Evolutionary conservation across 2,113 vertebrate species (phyloP).

Genomic region (Dicentrarchus labrax): DNA sequence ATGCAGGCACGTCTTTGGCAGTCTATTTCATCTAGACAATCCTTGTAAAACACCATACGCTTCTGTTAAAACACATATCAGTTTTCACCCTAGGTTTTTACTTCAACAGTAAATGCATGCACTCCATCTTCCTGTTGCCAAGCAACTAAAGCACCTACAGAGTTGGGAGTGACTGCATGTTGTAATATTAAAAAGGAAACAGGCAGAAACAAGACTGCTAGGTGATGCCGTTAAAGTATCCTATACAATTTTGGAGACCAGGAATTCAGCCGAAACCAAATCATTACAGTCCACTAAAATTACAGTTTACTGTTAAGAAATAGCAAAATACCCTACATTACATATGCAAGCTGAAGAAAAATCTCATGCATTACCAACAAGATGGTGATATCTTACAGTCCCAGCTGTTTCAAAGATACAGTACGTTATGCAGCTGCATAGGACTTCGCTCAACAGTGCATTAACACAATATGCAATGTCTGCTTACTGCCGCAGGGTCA

Average conservation of each 20-base stretch:
- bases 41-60: conserved; percentile 30
- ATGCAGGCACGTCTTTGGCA: conserved; percentile 21
- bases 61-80: conserved; percentile 68
- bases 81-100: conserved; percentile 67
- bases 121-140: conserved; percentile 78
- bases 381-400: conserved; percentile 2
- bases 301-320: background rate
- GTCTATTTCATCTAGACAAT: conserved; percentile 53
- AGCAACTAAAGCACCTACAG: conserved; percentile 78
- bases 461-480: conserved; percentile 63
- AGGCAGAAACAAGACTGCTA: conserved; percentile 36
- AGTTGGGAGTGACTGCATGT: conserved; percentile 67
- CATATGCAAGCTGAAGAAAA: background rate
- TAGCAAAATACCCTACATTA: background rate
- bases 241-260: background rate
- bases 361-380: conserved; percentile 17
- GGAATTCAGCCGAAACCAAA: background rate
- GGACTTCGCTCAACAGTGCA: conserved; percentile 43
- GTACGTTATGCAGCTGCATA: conserved; percentile 24
- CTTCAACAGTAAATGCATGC: conserved; percentile 68
- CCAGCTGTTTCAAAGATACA: conserved; percentile 44
- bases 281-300: background rate
- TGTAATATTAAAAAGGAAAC: conserved; percentile 64
- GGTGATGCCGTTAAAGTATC: conserved; percentile 37
- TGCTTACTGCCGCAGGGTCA: conserved; percentile 58